Evolutionary conservation across 2,888 invertebrate genomes (phyloP).

Genomic region (Galerucella calmariensis): DNA sequence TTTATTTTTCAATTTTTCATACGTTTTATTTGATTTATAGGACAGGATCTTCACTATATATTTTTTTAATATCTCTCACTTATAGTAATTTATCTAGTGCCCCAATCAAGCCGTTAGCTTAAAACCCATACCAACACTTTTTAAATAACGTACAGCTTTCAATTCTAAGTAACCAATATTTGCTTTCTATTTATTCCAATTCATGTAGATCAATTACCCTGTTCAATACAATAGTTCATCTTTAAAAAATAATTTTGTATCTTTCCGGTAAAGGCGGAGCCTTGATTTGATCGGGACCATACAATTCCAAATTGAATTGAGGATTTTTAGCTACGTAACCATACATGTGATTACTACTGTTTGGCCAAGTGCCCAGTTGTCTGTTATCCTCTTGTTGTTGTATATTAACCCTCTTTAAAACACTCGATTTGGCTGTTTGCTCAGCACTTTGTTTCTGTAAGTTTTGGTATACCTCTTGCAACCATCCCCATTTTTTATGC

Average conservation of each 20-base stretch:
- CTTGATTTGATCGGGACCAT: slow-evolving; percentile 8
- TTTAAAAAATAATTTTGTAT: slow-evolving; percentile 8
- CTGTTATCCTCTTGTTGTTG: slow-evolving; percentile 6
- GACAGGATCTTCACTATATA: too few relatives aligned
- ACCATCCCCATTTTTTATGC: slow-evolving; percentile 3
- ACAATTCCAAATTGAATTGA: slow-evolving; percentile 17
- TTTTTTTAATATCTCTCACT: too few relatives aligned
- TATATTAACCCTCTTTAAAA: slow-evolving; percentile 9
- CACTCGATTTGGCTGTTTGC: slow-evolving; percentile 11
- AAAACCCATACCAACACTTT: too few relatives aligned
- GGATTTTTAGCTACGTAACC: slow-evolving; percentile 24
- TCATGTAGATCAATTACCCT: background rate
- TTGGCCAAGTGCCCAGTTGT: slow-evolving; percentile 8
- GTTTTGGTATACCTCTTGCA: background rate
- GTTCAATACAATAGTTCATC: background rate
- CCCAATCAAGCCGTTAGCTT: too few relatives aligned
- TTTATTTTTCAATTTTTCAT: too few relatives aligned
- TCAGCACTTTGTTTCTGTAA: slow-evolving; percentile 4
- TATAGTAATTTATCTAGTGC: too few relatives aligned
- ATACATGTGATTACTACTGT: slow-evolving; percentile 14
- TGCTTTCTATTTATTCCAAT: background rate
- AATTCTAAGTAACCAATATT: too few relatives aligned
- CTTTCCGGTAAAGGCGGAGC: slow-evolving; percentile 11
- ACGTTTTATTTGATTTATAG: too few relatives aligned
- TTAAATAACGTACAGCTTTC: too few relatives aligned